Evolutionary conservation across 2,888 invertebrate species (phyloP).

Genomic region (Andrena bucephala): DNA sequence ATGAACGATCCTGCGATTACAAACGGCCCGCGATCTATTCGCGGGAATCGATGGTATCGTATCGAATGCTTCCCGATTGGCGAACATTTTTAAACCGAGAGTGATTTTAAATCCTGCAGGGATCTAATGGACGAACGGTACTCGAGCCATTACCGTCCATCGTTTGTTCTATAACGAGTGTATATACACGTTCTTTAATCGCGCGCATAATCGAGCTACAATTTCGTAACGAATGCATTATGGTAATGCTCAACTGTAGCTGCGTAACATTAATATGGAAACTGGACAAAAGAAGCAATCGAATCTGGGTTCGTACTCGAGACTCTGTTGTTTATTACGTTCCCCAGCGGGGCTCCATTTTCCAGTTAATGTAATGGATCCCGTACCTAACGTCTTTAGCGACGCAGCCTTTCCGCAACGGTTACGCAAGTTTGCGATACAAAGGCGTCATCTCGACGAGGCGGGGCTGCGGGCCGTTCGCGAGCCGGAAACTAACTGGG

Average conservation of each 20-base stretch:
- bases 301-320: background rate
- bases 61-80: background rate
- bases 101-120: background rate
- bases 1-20: slow-evolving; percentile 26
- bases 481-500: slow-evolving; percentile 28
- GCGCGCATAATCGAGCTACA: background rate
- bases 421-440: slow-evolving; percentile 30
- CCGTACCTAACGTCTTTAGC: slow-evolving; percentile 5
- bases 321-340: background rate
- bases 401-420: slow-evolving; percentile 7
- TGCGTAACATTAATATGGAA: background rate
- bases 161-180: background rate
- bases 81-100: background rate
- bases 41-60: background rate
- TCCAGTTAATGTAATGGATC: slow-evolving; percentile 20
- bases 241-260: too few species aligned
- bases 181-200: slow-evolving; percentile 8
- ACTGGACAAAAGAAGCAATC: background rate
- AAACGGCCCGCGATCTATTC: background rate
- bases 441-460: slow-evolving; percentile 11
- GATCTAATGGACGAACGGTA: background rate
- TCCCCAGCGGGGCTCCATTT: background rate
- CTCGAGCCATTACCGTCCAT: background rate
- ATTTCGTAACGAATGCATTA: slow-evolving; percentile 3
- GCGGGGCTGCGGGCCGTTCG: background rate